A percentile compares a stretch with the other conserved stretches of the same genome.
phyloP scores from a whole-genome alignment of 2,888 invertebrate genomes.

The Julus scandinavius region DNA sequence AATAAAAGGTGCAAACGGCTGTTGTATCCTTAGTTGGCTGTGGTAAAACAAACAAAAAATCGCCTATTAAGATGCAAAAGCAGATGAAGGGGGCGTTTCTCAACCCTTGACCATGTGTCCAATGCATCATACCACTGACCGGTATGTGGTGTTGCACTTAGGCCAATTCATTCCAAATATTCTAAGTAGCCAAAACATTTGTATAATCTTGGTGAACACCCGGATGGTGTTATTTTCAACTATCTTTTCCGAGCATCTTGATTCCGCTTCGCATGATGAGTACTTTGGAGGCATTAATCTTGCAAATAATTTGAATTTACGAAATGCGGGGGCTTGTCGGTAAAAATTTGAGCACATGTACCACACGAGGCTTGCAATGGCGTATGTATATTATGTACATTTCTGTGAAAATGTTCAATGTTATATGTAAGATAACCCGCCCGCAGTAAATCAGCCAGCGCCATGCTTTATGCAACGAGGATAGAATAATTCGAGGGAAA shows the following conservation, averaged over 20 bases:
- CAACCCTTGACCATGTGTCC: not conserved
- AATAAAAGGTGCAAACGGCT: too few species aligned
- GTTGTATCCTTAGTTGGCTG: too few species aligned
- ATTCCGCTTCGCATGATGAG: not conserved
- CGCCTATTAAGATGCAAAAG: too few species aligned
- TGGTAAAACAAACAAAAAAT: too few species aligned
- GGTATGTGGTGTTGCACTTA: not conserved
- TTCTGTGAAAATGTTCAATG: not conserved
- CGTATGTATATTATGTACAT: not conserved
- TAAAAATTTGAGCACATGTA: not conserved
- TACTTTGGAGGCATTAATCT: too few species aligned
- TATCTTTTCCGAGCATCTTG: not conserved
- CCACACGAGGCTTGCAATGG: not conserved
- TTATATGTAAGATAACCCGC: not conserved
- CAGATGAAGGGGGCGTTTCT: not conserved
- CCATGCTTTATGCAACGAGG: not conserved
- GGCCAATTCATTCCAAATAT: not conserved
- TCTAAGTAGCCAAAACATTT: not conserved
- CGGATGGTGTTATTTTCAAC: not conserved
- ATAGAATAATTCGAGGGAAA: slow-evolving; percentile 5
- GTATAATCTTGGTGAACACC: not conserved
- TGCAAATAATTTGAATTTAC: not conserved
- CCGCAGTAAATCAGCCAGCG: not conserved
- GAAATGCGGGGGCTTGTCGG: not conserved
- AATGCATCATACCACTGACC: not conserved